Percentiles rank a stretch among this genome's conserved stretches.
Conservation (phyloP, 1,140 invertebrate species). For the Drosophila busckii region DNA sequence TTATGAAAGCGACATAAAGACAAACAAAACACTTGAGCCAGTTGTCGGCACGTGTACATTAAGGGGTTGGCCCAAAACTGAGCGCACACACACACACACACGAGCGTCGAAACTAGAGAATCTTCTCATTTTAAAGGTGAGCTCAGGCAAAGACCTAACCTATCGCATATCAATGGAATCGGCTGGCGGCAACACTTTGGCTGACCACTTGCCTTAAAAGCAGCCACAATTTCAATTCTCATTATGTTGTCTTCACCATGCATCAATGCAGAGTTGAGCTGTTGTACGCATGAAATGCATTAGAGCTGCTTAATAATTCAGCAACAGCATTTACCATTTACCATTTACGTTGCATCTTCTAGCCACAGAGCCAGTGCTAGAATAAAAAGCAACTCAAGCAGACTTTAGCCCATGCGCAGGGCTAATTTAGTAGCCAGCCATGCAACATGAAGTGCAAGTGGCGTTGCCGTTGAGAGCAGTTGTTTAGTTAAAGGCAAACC, state of each 20-base stretch:
- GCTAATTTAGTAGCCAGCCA: slow-evolving; percentile 45
- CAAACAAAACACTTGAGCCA: slow-evolving; percentile 23
- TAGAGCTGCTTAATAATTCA: slow-evolving; percentile 63
- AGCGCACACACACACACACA: neutral
- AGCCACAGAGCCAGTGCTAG: neutral
- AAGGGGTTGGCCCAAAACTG: neutral
- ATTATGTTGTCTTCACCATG: slow-evolving; percentile 16
- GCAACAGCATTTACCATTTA: slow-evolving; percentile 17
- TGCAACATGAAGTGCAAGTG: slow-evolving; percentile 21
- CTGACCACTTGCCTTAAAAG: slow-evolving; percentile 38
- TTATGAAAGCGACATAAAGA: slow-evolving; percentile 37
- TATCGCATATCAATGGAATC: too few relatives aligned
- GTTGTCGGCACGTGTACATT: neutral
- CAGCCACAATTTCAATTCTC: slow-evolving; percentile 41
- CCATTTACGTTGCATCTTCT: slow-evolving; percentile 26
- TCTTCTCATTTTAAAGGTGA: neutral
- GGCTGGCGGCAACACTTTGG: too few relatives aligned
- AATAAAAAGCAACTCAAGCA: too few relatives aligned
- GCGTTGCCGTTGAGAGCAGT: slow-evolving; percentile 17
- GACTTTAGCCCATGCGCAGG: slow-evolving; percentile 18
- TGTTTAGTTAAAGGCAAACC: slow-evolving; percentile 26
- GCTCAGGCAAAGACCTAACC: too few relatives aligned
- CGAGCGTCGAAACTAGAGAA: too few relatives aligned
- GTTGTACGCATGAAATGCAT: slow-evolving; percentile 66
- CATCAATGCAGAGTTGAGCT: slow-evolving; percentile 39